These are phyloP conservation scores for Lophochroa leadbeateri DNA, from an alignment of 2,113 vertebrate genomes.

Conservation along the genomic window DNA sequence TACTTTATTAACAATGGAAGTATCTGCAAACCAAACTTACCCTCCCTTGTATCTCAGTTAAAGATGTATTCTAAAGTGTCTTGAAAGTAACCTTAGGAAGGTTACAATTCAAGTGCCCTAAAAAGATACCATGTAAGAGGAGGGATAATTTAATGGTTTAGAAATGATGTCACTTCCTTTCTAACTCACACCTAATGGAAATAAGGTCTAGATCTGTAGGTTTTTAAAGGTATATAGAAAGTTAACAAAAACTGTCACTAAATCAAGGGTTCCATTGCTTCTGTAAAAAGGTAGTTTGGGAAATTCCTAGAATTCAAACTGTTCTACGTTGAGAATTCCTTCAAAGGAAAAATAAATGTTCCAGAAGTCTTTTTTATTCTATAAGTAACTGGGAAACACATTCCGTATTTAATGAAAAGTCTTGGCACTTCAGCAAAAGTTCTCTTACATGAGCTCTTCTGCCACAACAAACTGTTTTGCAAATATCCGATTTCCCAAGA, in stretches of 20 bases:
- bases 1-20: background rate
- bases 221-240: background rate
- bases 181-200: accelerated
- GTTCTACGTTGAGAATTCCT: background rate
- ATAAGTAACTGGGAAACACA: background rate
- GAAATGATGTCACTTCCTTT: background rate
- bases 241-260: background rate
- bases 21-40: background rate
- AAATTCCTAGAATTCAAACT: background rate
- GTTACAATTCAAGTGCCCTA: background rate
- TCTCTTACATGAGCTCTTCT: background rate
- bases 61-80: accelerated
- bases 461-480: background rate
- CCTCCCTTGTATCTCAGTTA: background rate
- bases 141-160: background rate
- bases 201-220: background rate
- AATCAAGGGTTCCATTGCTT: background rate
- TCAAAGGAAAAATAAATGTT: background rate
- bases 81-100: background rate
- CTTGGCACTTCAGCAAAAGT: background rate
- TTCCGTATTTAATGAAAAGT: background rate
- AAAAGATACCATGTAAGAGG: background rate
- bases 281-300: background rate
- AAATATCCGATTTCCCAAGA: background rate
- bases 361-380: background rate